Base-by-base conservation (phyloP, 2,113 vertebrate genomes). In the Actenoides hombroni region DNA sequence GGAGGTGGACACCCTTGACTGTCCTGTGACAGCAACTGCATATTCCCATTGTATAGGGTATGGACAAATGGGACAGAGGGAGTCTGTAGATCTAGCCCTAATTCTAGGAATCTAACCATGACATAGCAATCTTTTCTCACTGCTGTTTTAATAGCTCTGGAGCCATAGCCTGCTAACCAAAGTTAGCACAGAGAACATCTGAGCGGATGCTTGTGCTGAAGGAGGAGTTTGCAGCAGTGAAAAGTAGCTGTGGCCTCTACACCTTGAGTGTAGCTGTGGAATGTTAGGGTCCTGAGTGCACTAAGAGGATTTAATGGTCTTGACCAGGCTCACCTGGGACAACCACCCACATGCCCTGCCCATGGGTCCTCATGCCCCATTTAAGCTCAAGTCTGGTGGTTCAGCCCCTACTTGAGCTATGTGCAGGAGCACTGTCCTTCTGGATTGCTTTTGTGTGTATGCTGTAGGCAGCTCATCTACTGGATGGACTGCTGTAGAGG, bases 401-500 rank as follows among this genome's bases (percentile, higher is more conserved):
- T 54, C 53, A 53, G 67, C 6, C 4, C 23, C 0, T 67, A 0
- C 0, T 24, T 12, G 2, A 48, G 24, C 5, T 35, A 1, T 18
- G 18, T 77, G 11, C 18, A 24, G 39, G 33, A 25, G 14, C 16
- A 9, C 15, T 37, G 18, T 5, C 4, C 17, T 61, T 17, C 31
- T 42, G 33, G 29, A 28, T 10, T 29, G 46, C 13, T 9, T 26
- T 37, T 20, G 21, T 5, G 6, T 51, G 8, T 16, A 17, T 29
- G 18, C 8, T n/a, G 21, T 42, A 49, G 21, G 33, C 7, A 65
- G 31, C 13, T 57, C 15, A 2, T 53, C 7, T 51, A 6, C 40
- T 51, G 26, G 56, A 25, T n/a, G 10, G 31, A 11, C 9, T 7
- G 20, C 11, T 17, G 33, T 28, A 9, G 24, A 70, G 42, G 42